Evolutionary conservation across 2,113 vertebrate genomes (phyloP).

Genomic region (Erythrocercus mccallii): DNA sequence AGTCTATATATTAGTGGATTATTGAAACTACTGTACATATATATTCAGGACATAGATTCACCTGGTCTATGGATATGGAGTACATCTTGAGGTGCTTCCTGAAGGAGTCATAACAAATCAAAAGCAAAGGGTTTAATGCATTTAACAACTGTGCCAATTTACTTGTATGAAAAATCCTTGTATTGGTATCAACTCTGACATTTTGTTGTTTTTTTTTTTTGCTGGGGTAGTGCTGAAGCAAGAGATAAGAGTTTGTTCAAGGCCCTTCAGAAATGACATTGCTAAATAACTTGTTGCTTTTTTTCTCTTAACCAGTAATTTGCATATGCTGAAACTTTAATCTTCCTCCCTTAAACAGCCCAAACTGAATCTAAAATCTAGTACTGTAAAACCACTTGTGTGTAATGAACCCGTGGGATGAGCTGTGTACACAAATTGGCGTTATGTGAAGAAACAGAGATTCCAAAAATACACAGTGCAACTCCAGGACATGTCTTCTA

Average conservation of each 20-base stretch:
- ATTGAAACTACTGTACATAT: conserved; percentile 17
- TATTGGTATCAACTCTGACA: conserved; percentile 60
- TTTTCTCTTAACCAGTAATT: background rate
- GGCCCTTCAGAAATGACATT: background rate
- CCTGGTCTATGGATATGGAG: conserved; percentile 18
- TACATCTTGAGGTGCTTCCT: conserved; percentile 71
- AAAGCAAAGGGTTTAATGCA: background rate
- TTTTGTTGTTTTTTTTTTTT: conserved; percentile 48
- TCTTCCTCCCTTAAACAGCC: background rate
- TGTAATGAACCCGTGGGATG: background rate
- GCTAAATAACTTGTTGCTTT: background rate
- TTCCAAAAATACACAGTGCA: background rate
- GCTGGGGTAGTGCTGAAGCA: background rate
- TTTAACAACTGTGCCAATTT: background rate
- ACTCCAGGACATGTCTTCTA: background rate
- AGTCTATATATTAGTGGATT: conserved; percentile 75
- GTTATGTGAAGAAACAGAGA: background rate
- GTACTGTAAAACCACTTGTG: background rate
- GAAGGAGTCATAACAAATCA: conserved; percentile 28
- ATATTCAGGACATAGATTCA: conserved; percentile 38
- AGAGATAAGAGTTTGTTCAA: background rate
- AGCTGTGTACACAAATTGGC: background rate
- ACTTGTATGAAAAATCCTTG: background rate
- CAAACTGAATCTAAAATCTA: background rate
- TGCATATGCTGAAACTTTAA: background rate